Evolutionary conservation across 2,888 invertebrate species (phyloP).

Genomic region (Spodoptera picta): DNA sequence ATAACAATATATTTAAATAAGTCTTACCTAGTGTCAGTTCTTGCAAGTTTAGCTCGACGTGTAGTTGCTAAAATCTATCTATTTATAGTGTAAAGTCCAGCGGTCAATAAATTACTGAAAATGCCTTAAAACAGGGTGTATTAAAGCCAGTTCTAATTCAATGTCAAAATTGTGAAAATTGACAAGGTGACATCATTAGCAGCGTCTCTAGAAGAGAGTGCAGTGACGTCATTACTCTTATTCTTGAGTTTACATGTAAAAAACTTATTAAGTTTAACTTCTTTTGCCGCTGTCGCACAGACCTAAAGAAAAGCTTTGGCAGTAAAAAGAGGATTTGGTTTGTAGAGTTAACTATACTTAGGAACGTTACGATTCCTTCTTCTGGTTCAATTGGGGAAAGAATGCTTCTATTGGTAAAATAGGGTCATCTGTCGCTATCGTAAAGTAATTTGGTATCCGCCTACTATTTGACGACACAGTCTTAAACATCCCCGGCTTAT

Average conservation of each 20-base stretch:
- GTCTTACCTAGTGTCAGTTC: slow-evolving; percentile 45
- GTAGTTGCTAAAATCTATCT: background rate
- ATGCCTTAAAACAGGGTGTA: slow-evolving; percentile 13
- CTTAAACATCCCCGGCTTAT: slow-evolving; percentile 92
- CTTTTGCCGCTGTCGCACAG: slow-evolving; percentile 27
- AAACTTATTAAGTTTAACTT: slow-evolving; percentile 21
- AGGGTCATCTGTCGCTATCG: slow-evolving; percentile 93
- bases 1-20: slow-evolving; percentile 35
- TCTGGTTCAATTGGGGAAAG: slow-evolving; percentile 92
- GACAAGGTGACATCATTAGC: slow-evolving; percentile 1
- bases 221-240: slow-evolving; percentile 2
- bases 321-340: slow-evolving; percentile 80
- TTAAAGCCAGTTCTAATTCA: background rate
- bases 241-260: slow-evolving; percentile 1
- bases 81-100: background rate
- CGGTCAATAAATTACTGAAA: slow-evolving; percentile 8
- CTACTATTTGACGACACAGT: slow-evolving; percentile 90
- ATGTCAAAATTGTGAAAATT: slow-evolving; percentile 1
- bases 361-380: slow-evolving; percentile 85
- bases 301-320: slow-evolving; percentile 77
- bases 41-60: slow-evolving; percentile 18
- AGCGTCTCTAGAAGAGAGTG: background rate
- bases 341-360: slow-evolving; percentile 64
- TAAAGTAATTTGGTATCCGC: slow-evolving; percentile 91
- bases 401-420: slow-evolving; percentile 94